phyloP scores from a whole-genome alignment of 2,797 vertebrate genomes.

The Sardinella longiceps region DNA sequence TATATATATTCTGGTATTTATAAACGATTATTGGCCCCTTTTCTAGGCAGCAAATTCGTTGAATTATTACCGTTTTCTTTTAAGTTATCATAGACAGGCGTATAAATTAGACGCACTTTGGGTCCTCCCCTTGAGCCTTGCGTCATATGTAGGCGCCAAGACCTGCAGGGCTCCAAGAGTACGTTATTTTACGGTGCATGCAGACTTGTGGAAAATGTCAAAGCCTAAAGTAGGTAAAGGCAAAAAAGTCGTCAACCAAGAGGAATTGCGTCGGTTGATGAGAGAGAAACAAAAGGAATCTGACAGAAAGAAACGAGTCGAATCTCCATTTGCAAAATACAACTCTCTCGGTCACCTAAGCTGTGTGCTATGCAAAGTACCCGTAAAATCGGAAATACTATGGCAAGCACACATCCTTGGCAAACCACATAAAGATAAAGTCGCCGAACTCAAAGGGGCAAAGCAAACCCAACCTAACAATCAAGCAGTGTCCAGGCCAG shows the following conservation, averaged over 20 bases:
- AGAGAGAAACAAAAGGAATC: conserved; percentile 85
- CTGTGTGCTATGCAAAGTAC: conserved; percentile 82
- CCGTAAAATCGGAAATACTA: conserved; percentile 87
- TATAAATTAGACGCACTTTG: background rate
- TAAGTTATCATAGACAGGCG: background rate
- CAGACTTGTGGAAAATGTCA: conserved; percentile 29
- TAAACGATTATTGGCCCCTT: too few species aligned
- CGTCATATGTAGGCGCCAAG: background rate
- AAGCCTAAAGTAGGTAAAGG: conserved; percentile 63
- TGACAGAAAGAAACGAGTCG: conserved; percentile 81
- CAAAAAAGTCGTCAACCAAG: conserved; percentile 88
- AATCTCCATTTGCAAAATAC: conserved; percentile 91
- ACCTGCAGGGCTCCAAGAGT: background rate
- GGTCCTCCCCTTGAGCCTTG: background rate
- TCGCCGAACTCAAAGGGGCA: conserved; percentile 75
- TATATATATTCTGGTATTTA: too few species aligned
- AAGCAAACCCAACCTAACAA: conserved; percentile 54
- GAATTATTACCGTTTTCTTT: too few species aligned
- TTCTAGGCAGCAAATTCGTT: too few species aligned
- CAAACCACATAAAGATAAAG: conserved; percentile 88
- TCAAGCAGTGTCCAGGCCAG: conserved; percentile 42
- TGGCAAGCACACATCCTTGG: conserved; percentile 93
- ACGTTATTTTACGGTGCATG: conserved; percentile 5
- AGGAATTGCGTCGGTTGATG: conserved; percentile 92
- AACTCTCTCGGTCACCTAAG: conserved; percentile 88